These are phyloP conservation scores for Cosmia pyralina DNA, from an alignment of 2,888 invertebrate genomes.

Conservation along the genomic window DNA sequence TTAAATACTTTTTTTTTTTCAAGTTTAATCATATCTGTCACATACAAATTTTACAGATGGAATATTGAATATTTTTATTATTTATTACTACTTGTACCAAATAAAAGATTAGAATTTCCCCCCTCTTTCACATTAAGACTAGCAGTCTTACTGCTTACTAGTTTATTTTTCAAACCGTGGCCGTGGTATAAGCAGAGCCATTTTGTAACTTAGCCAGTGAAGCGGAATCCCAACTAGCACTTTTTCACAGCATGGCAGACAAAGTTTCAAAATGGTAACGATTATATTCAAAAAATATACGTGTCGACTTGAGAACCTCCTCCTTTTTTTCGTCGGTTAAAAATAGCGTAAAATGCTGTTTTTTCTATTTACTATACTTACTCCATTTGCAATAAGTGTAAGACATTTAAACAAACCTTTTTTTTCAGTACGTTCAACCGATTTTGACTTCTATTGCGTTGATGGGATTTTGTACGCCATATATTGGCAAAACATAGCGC, in stretches of 20 bases:
- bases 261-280: conserved; percentile 28
- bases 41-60: no score
- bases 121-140: conserved; percentile 27
- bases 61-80: no score
- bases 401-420: no score
- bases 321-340: no score
- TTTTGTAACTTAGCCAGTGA: conserved; percentile 54
- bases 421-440: no score
- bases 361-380: neutral
- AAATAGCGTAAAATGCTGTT: neutral
- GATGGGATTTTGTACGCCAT: no score
- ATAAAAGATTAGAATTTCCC: conserved; percentile 31
- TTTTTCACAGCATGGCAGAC: conserved; percentile 10
- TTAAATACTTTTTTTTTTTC: no score
- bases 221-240: conserved; percentile 49
- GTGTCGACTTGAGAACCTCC: no score
- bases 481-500: no score
- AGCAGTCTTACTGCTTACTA: conserved; percentile 25
- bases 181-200: conserved; percentile 20
- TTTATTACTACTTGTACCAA: neutral
- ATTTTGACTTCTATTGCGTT: no score
- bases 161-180: conserved; percentile 50
- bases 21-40: no score
- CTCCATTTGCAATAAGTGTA: no score
- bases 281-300: neutral